Evolutionary conservation across 2,888 invertebrate genomes (phyloP), one percentile per base, ranked within the genome.

Genomic region (Spisula solida): DNA sequence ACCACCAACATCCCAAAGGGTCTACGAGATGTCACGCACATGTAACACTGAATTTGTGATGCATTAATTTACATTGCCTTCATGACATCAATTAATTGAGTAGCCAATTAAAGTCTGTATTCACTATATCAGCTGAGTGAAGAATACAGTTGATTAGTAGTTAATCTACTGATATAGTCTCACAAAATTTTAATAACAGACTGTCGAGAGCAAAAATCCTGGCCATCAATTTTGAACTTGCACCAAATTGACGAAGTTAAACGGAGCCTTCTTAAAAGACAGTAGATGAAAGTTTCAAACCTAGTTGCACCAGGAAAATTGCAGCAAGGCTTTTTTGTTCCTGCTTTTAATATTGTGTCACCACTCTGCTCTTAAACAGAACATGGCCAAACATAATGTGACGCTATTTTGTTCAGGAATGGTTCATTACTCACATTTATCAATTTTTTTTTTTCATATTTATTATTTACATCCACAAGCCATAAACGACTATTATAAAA

Each of bases 11-110:
- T 34, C 34, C 75, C 75, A 20, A 1, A 31, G 75, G 75, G 75
- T 31, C 25, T 20, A 14, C 16, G 25, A 16, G 34, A 4, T 16
- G 75, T 34, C 75, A 75, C 34, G 75, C 75, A 75, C 29, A 31
- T 75, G 75, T 75, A 75, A 75, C 75, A 75, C 75, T 25, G 31
- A 18, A 34, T 34, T 34, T 34, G 75, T 75, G 75, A 75, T 75
- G 31, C 75, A 75, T 75, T 75, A 75, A 75, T 75, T 34, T 75
- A 75, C 34, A 34, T 75, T 34, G 29, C 25, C 75, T 34, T 75
- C 34, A 75, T 75, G 75, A 75, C 75, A 75, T 75, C 75, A 16
- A 75, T 75, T 75, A 75, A 75, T 75, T 75, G 75, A 75, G 31
- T 25, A 75, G 31, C 75, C 34, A 25, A 75, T 34, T 75, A 34